phyloP scores from a whole-genome alignment of 2,888 invertebrate genomes.

The Eurytoma californica region DNA sequence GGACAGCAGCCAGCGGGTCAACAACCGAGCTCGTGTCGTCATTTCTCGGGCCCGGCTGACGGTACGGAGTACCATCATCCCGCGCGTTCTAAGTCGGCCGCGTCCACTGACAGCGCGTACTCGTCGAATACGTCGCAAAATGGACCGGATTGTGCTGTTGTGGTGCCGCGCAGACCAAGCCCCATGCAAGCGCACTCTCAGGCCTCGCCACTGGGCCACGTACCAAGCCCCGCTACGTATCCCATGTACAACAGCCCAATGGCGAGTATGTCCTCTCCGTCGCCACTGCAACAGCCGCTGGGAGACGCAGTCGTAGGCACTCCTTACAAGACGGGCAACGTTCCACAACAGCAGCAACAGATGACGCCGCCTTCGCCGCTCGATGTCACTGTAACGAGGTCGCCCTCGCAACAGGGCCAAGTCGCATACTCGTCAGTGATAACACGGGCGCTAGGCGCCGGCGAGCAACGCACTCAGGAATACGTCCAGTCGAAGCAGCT shows the following conservation, averaged over 20 bases:
- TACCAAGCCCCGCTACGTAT: conserved; percentile 87
- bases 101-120: conserved; percentile 80
- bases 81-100: conserved; percentile 79
- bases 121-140: conserved; percentile 80
- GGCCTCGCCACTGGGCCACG: conserved; percentile 84
- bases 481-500: conserved; percentile 63
- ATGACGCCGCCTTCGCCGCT: conserved; percentile 82
- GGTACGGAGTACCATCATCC: conserved; percentile 79
- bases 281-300: conserved; percentile 79
- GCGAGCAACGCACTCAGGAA: conserved; percentile 77
- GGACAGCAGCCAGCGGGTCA: conserved; percentile 66
- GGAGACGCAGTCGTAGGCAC: conserved; percentile 70
- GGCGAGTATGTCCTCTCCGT: conserved; percentile 83
- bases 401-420: conserved; percentile 79
- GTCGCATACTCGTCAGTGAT: conserved; percentile 91
- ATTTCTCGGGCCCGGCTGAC: conserved; percentile 78
- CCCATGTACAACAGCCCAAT: conserved; percentile 91
- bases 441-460: conserved; percentile 82
- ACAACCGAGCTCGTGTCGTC: conserved; percentile 76
- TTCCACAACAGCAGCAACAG: conserved; percentile 40
- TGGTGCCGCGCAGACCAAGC: conserved; percentile 82
- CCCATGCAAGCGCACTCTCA: conserved; percentile 83
- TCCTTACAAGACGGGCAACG: conserved; percentile 64
- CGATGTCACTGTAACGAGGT: conserved; percentile 82
- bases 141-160: conserved; percentile 80